Base-by-base conservation (phyloP, 2,888 invertebrate species). In the Teinopalpus imperialis region DNA sequence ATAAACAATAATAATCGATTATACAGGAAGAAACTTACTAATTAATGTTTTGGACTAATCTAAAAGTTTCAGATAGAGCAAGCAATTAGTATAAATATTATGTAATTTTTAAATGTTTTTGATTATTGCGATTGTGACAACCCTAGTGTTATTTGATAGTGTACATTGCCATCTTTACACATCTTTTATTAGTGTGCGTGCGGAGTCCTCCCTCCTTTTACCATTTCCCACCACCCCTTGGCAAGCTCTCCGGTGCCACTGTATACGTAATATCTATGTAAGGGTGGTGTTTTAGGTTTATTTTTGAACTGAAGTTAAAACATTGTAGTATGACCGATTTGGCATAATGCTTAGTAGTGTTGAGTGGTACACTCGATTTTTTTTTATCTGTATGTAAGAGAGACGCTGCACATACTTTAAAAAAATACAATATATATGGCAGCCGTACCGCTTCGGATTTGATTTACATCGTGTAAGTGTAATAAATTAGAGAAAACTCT, bases 281-380 rank as follows among this genome's bases (percentile, higher is more conserved):
- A 36, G 46, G 42, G 30, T 49, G 41, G 43, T 48, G 36, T 47
- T 35, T 21, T 43, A 30, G 41, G 48, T 59, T 61, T 57, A 57
- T 61, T 63, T 63, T 56, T 48, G 46, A 45, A 42, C 43, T 51
- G 52, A 59, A 54, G 51, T 59, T 57, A 54, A 59, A 59, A 51
- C 59, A 55, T 50, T 57, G 51, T 44, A 32, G 34, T 31, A 48
- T 63, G 59, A 63, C 63, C 63, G 65, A 62, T 58, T 63, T 63
- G 57, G 57, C 63, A 54, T 58, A 50, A 54, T 51, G 39, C 51
- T 32, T 32, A 24, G 48, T 41, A 27, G 44, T 32, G 51, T 53
- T 52, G 53, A 57, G 59, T 53, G 53, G 42, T 41, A 31, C 34
- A 44, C 44, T 39, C 21, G 26, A 21, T 35, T 26, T 24, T 24